Evolutionary conservation across 2,888 invertebrate genomes (phyloP), one percentile per base, ranked within the genome.

Genomic region (Scelioninae gen. 2): DNA sequence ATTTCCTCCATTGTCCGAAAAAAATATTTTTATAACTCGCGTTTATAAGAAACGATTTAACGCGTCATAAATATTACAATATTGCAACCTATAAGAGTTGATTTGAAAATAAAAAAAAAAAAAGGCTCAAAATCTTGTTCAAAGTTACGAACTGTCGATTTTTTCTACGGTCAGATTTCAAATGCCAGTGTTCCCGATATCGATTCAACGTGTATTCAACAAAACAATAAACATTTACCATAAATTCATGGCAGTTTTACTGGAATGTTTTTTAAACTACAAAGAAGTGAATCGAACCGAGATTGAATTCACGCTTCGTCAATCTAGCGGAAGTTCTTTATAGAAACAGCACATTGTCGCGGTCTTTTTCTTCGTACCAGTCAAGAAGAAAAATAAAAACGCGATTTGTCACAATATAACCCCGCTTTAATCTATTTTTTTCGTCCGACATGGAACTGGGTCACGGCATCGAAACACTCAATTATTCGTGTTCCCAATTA

Each of bases 281-380:
- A 19, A 48, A 45, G 45, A 61, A 69, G 33, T 61, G 39, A 60
- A 69, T 58, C 13, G 28, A 45, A 5, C 53, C 43, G 4, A 39
- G 31, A 45, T 31, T 37, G 43, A 60, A 60, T 69, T 69, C 53
- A 60, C 46, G 68, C 52, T 60, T 53, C 53, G 61, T 69, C 69
- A 69, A 69, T 69, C 53, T 46, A 69, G 69, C 69, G 69, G 69
- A 69, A 69, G 69, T 61, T 61, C 69, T 69, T 69, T 69, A 33
- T 69, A 35, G 15, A 50, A 58, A 57, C 43, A 60, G 52, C 58
- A 50, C 68, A 68, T 52, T 58, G 60, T 61, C 55, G 53, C 41
- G 33, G 43, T 45, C 18, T 58, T 58, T 58, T 37, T 16, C 65
- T 22, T 37, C 16, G 37, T 15, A 19, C 2, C 10, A 22, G 7